Conservation (phyloP, 2,888 invertebrate species). For the Epsilonema sp. region DNA sequence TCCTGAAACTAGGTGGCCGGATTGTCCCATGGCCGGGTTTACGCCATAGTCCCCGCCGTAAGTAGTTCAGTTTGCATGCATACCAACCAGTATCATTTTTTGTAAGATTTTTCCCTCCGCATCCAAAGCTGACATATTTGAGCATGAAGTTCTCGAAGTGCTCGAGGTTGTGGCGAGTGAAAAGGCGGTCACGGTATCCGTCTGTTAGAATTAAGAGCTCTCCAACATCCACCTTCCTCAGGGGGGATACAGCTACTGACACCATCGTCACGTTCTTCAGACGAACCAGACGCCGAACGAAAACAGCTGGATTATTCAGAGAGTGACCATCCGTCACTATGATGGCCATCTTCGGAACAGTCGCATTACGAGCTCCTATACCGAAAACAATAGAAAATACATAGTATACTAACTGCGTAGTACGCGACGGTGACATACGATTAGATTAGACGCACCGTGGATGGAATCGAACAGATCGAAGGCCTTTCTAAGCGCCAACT, state of each 20-base stretch:
- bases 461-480: constrained; percentile 14
- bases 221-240: constrained; percentile 18
- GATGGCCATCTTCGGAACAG: constrained; percentile 18
- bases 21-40: no score
- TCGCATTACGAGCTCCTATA: constrained; percentile 14
- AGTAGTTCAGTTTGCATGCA: neutral
- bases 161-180: constrained; percentile 18
- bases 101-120: constrained; percentile 15
- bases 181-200: constrained; percentile 13
- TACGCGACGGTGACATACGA: neutral
- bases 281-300: neutral
- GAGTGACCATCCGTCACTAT: constrained; percentile 25
- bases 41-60: no score
- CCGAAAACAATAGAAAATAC: neutral
- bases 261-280: neutral
- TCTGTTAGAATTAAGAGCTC: constrained; percentile 20
- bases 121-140: constrained; percentile 23
- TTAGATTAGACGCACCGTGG: neutral
- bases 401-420: neutral
- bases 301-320: constrained; percentile 1
- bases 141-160: constrained; percentile 20
- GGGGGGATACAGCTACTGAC: constrained; percentile 6
- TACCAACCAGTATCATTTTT: neutral
- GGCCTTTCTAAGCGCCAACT: constrained; percentile 18
- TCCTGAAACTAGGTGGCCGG: no score